Conservation (phyloP, 1,140 invertebrate genomes). For the Caenorhabditis briggsae region DNA sequence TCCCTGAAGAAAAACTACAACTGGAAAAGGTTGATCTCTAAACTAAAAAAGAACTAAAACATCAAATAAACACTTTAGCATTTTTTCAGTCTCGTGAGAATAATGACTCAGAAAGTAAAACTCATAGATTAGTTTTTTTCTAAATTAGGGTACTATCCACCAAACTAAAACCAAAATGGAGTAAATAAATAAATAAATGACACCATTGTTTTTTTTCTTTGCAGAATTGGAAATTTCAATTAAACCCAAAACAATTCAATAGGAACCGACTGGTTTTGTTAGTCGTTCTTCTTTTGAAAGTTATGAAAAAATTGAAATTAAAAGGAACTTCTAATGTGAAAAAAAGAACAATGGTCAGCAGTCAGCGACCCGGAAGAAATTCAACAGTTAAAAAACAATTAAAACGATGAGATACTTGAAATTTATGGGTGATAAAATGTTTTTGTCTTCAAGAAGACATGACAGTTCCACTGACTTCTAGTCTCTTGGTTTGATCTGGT, state of each 20-base stretch:
- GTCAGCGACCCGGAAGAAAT: not conserved
- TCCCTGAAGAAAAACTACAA: no score
- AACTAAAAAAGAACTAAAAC: no score
- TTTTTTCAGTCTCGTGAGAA: no score
- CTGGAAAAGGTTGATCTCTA: no score
- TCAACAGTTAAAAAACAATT: not conserved
- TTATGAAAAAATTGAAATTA: constrained; percentile 8
- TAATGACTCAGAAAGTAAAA: no score
- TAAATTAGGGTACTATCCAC: not conserved
- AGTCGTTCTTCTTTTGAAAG: not conserved
- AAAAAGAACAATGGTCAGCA: not conserved
- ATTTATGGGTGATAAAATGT: no score
- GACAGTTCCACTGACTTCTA: no score
- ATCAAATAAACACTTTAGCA: no score
- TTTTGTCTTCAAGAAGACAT: no score
- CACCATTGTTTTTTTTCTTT: not conserved
- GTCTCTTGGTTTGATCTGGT: not conserved
- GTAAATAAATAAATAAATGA: constrained; percentile 17
- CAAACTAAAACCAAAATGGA: not conserved
- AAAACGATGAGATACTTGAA: not conserved
- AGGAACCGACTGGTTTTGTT: constrained; percentile 21
- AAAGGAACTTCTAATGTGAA: no score
- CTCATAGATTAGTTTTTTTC: no score
- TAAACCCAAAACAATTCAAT: not conserved
- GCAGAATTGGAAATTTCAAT: not conserved